Conservation (phyloP, 2,113 vertebrate species). For the Poicephalus meyeri region DNA sequence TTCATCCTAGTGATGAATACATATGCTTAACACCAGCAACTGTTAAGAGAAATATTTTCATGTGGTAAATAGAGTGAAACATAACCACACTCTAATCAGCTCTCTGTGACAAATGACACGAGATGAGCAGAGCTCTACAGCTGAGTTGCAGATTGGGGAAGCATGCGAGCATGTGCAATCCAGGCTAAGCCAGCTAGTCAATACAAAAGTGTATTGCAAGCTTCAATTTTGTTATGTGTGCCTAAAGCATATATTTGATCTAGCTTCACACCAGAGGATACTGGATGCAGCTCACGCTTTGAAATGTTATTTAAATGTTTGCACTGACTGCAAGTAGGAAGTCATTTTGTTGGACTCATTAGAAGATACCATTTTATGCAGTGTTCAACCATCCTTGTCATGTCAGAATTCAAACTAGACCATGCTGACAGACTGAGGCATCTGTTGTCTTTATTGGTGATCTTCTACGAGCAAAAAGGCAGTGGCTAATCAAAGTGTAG, state of each 20-base stretch:
- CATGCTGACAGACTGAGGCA: not conserved
- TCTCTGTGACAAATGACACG: not conserved
- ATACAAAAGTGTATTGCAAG: not conserved
- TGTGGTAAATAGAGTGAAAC: not conserved
- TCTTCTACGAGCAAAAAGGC: not conserved
- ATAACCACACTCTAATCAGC: not conserved
- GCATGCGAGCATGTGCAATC: not conserved
- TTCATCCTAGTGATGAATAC: not conserved
- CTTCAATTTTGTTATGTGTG: not conserved
- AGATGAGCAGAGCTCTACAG: not conserved
- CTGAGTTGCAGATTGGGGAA: not conserved
- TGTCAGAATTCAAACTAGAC: not conserved
- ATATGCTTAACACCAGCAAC: not conserved
- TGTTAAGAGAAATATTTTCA: not conserved
- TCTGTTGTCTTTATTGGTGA: not conserved
- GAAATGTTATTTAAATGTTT: not conserved
- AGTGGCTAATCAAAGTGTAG: not conserved
- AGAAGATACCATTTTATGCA: not conserved
- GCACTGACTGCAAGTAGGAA: not conserved
- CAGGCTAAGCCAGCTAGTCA: not conserved
- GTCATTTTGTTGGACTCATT: not conserved
- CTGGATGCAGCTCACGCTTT: not conserved
- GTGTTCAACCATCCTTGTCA: not conserved
- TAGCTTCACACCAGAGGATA: not conserved
- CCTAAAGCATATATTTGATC: not conserved